Percentiles rank a stretch among this genome's conserved stretches.
Conservation (phyloP, 2,797 vertebrate genomes). For the Onychomys torridus region DNA sequence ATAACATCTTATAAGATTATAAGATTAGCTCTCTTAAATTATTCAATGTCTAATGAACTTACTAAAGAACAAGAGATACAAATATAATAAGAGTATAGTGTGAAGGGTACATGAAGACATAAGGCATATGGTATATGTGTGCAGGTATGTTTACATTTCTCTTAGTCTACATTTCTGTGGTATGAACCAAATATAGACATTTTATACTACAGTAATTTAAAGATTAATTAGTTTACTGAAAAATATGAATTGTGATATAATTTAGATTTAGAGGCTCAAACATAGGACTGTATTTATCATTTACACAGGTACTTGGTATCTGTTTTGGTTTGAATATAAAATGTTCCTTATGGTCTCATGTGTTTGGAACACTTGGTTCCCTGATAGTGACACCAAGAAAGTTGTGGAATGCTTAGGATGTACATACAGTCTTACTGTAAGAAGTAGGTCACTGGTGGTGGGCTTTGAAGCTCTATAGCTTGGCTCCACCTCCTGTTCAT, state of each 20-base stretch:
- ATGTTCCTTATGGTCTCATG: not conserved
- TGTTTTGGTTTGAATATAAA: not conserved
- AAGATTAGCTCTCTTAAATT: constrained; percentile 3
- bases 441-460: not conserved
- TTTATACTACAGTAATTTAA: not conserved
- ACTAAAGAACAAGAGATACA: not conserved
- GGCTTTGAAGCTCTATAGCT: not conserved
- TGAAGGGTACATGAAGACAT: not conserved
- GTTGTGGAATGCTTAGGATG: not conserved
- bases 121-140: not conserved
- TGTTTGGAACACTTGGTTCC: not conserved
- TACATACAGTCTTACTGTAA: not conserved
- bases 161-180: not conserved
- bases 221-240: not conserved
- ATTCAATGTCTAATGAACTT: not conserved
- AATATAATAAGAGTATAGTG: not conserved
- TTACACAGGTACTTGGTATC: not conserved
- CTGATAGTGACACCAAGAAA: not conserved
- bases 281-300: not conserved
- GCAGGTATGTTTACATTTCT: not conserved
- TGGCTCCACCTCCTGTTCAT: not conserved
- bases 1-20: not conserved
- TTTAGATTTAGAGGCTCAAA: not conserved
- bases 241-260: not conserved
- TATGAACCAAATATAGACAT: not conserved